These are phyloP conservation scores for Zaprionus camerounensis DNA, from an alignment of 1,140 invertebrate genomes.

Conservation along the genomic window DNA sequence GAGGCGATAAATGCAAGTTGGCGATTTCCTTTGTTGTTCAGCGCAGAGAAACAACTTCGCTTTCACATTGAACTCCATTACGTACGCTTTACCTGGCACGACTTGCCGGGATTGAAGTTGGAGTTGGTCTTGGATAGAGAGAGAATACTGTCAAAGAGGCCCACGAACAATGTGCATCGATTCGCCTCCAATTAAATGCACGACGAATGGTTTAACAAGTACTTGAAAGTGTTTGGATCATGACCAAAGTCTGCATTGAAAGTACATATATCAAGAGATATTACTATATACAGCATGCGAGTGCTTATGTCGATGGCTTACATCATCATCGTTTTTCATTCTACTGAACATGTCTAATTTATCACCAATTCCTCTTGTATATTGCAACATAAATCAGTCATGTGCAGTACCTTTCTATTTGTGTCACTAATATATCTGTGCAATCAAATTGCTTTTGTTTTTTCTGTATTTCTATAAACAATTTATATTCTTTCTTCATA, in stretches of 20 bases:
- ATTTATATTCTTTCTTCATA: too few species aligned
- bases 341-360: too few species aligned
- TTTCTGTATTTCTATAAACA: too few species aligned
- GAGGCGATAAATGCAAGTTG: conserved; percentile 74
- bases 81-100: conserved; percentile 43
- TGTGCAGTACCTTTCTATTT: too few species aligned
- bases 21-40: conserved; percentile 68
- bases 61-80: conserved; percentile 49
- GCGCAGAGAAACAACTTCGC: conserved; percentile 28
- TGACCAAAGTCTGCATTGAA: background rate
- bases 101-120: background rate
- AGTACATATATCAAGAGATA: background rate
- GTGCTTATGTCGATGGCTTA: too few species aligned
- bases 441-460: too few species aligned
- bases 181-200: conserved; percentile 51
- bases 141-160: background rate
- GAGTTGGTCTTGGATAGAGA: background rate
- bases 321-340: too few species aligned
- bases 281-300: too few species aligned
- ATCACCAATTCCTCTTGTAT: too few species aligned
- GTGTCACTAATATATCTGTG: accelerated
- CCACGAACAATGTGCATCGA: conserved; percentile 42
- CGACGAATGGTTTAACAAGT: conserved; percentile 32
- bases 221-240: conserved; percentile 1
- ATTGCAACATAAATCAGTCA: too few species aligned